Evolutionary conservation across 2,113 vertebrate genomes (phyloP).

Genomic region (Vanacampus margaritifer): DNA sequence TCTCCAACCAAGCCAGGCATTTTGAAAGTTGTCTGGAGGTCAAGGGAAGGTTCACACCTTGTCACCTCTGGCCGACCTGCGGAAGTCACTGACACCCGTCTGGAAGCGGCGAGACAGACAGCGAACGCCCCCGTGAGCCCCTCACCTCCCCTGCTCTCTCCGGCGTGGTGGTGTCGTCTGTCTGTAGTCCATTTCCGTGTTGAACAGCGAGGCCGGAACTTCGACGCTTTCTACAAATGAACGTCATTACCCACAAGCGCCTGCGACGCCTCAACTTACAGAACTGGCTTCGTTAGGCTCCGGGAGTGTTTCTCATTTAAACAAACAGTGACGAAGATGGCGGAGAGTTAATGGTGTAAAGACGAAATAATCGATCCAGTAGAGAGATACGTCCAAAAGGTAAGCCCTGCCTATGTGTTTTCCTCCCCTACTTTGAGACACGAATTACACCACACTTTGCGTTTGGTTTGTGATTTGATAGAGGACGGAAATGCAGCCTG

Average conservation of each 20-base stretch:
- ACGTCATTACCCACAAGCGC: constrained; percentile 68
- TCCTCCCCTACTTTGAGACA: not conserved
- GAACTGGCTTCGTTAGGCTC: constrained; percentile 73
- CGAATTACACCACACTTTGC: constrained; percentile 32
- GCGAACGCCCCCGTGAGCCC: constrained; percentile 20
- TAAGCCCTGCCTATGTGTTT: constrained; percentile 35
- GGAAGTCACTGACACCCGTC: constrained; percentile 56
- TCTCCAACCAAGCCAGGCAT: not conserved
- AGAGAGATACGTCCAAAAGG: constrained; percentile 45
- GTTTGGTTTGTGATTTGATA: constrained; percentile 33
- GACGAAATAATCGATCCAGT: constrained; percentile 64
- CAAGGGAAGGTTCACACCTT: constrained; percentile 25
- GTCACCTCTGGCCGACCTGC: constrained; percentile 36
- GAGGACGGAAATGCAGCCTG: constrained; percentile 42
- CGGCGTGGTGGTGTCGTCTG: constrained; percentile 47
- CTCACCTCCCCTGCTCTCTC: constrained; percentile 11
- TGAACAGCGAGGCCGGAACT: not conserved
- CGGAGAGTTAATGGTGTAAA: constrained; percentile 77
- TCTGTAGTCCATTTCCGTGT: constrained; percentile 66
- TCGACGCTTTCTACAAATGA: not conserved
- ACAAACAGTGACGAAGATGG: constrained; percentile 81
- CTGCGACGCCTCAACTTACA: constrained; percentile 62
- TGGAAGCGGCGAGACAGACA: constrained; percentile 54
- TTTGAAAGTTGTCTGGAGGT: not conserved
- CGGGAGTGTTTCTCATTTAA: constrained; percentile 81